phyloP scores from a whole-genome alignment of 2,113 vertebrate genomes.

The Pelusios castaneus region DNA sequence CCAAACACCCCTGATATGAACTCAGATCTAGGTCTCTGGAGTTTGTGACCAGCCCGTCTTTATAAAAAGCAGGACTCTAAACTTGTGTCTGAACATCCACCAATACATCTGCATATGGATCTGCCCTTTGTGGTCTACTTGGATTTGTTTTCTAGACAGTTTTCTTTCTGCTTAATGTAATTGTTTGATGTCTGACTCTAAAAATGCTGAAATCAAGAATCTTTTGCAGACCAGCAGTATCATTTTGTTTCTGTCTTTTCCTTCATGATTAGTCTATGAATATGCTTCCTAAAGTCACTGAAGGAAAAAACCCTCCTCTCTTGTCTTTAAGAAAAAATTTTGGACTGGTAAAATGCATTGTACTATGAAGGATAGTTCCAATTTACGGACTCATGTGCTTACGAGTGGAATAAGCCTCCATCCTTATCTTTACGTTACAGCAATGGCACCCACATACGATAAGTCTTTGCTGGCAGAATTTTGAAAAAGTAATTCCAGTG shows the following conservation, averaged over 20 bases:
- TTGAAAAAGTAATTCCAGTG: constrained; percentile 82
- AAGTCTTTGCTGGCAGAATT: constrained; percentile 82
- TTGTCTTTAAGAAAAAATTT: constrained; percentile 76
- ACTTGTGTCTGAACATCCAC: constrained; percentile 28
- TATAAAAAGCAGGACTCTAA: constrained; percentile 29
- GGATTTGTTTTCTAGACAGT: constrained; percentile 45
- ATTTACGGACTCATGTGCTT: constrained; percentile 80
- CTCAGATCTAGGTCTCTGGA: constrained; percentile 28
- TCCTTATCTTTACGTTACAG: constrained; percentile 85
- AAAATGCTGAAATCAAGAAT: constrained; percentile 42
- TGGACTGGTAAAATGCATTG: constrained; percentile 75
- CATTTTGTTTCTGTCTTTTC: constrained; percentile 40
- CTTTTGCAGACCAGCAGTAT: not conserved
- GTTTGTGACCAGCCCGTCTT: constrained; percentile 1
- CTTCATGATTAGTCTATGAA: constrained; percentile 44
- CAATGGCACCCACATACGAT: constrained; percentile 79
- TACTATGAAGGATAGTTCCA: constrained; percentile 81
- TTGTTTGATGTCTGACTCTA: constrained; percentile 42
- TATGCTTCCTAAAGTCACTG: constrained; percentile 60
- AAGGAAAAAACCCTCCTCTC: constrained; percentile 63
- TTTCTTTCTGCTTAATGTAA: constrained; percentile 38
- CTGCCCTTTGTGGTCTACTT: constrained; percentile 36
- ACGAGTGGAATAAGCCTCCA: constrained; percentile 77
- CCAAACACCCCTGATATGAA: constrained; percentile 47
- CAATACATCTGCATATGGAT: constrained; percentile 1